phyloP scores from a whole-genome alignment of 1,140 invertebrate species.

The Eurosta solidaginis region DNA sequence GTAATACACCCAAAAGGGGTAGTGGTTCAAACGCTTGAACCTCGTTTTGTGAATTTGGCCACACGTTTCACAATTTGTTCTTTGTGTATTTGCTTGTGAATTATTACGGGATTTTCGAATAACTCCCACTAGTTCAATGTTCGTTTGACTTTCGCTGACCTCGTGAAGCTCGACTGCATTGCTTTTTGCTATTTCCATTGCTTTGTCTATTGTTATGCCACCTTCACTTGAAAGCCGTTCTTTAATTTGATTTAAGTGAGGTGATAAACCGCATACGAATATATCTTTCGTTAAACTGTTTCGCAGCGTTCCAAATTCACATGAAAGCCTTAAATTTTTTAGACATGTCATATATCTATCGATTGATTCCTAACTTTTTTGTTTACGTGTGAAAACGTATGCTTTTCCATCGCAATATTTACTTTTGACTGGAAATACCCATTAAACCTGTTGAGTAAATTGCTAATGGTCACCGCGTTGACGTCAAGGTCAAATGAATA shows the following conservation, averaged over 20 bases:
- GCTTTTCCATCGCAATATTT: slow-evolving; percentile 37
- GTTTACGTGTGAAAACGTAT: slow-evolving; percentile 39
- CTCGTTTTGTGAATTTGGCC: too few species aligned
- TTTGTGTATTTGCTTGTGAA: slow-evolving; percentile 19
- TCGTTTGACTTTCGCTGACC: background rate
- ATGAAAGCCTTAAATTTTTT: slow-evolving; percentile 36
- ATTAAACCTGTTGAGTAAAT: slow-evolving; percentile 34
- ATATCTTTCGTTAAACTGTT: slow-evolving; percentile 37
- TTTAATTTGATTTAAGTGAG: background rate
- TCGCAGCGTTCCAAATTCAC: slow-evolving; percentile 36
- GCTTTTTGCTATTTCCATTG: slow-evolving; percentile 26
- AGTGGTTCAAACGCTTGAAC: too few species aligned
- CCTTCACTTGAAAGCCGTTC: slow-evolving; percentile 34
- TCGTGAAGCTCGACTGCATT: slow-evolving; percentile 20
- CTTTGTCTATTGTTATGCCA: slow-evolving; percentile 34
- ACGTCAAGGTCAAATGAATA: slow-evolving; percentile 39
- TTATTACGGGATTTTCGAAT: slow-evolving; percentile 1
- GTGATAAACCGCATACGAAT: slow-evolving; percentile 35
- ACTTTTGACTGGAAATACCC: slow-evolving; percentile 37
- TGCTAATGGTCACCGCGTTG: slow-evolving; percentile 31
- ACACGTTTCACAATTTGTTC: slow-evolving; percentile 38
- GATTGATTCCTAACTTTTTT: slow-evolving; percentile 36
- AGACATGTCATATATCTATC: slow-evolving; percentile 35
- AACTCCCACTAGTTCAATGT: background rate
- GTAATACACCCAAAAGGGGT: slow-evolving; percentile 26